Evolutionary conservation across 2,888 invertebrate species (phyloP).

Genomic region (Drosophila austrosaltans): DNA sequence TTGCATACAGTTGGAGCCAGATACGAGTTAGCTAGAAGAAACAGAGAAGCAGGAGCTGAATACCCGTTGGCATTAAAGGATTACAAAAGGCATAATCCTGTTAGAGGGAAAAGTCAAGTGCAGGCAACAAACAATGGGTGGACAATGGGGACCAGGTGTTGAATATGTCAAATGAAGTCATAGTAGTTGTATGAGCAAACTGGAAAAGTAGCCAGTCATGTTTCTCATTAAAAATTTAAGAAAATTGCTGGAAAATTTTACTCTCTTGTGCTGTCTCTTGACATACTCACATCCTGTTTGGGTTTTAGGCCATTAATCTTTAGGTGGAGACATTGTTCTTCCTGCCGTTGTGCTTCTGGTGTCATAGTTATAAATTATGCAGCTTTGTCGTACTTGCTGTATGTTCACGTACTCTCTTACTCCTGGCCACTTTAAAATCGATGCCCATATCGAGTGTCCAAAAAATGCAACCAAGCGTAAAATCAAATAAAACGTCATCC

Average conservation of each 20-base stretch:
- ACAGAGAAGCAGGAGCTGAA: conserved; percentile 19
- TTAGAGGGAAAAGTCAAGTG: conserved; percentile 73
- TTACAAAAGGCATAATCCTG: conserved; percentile 71
- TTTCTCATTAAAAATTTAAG: conserved; percentile 46
- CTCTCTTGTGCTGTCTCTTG: conserved; percentile 31
- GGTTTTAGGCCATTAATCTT: conserved; percentile 64
- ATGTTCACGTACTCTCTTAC: conserved; percentile 23
- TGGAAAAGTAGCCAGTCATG: conserved; percentile 49
- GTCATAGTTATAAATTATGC: conserved; percentile 75
- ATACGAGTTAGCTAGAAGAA: conserved; percentile 22
- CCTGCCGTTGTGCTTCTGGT: conserved; percentile 41
- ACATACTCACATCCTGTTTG: conserved; percentile 47
- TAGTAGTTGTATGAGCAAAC: conserved; percentile 42
- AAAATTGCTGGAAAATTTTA: conserved; percentile 58
- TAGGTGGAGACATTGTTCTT: conserved; percentile 57
- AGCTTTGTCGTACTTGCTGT: conserved; percentile 46
- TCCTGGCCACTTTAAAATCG: conserved; percentile 61
- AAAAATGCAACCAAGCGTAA: conserved; percentile 73
- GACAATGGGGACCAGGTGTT: conserved; percentile 37
- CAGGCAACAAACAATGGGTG: conserved; percentile 36
- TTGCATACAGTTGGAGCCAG: conserved; percentile 62
- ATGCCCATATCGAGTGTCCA: conserved; percentile 70
- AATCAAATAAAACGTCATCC: conserved; percentile 79
- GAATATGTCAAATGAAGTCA: conserved; percentile 66
- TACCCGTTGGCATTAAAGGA: conserved; percentile 62